Base-by-base conservation (phyloP, 2,113 vertebrate species). In the Bubo blakistoni region DNA sequence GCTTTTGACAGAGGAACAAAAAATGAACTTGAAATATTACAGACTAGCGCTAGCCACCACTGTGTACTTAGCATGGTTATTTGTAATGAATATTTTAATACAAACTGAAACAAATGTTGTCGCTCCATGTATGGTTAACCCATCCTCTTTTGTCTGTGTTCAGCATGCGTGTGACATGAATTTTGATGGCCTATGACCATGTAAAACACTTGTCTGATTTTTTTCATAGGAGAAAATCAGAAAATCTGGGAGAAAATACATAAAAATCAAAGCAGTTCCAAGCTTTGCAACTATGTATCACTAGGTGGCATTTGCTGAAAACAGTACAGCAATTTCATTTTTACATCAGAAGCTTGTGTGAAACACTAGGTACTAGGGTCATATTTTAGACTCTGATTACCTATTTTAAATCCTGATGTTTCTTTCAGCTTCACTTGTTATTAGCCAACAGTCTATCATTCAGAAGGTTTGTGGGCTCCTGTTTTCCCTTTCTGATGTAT, bases 231-330 rank as follows among this genome's bases (percentile, higher is more conserved):
- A 81, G 7, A 4, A 84, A 84, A 54, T 69, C 11, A 72, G 36
- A 73, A 82, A 79, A 61, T 54, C 30, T 80, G 49, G 11, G 10
- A 49, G 19, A 66, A 82, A 54, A 54, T 6, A 44, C 8, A 30
- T 61, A 62, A 52, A 88, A 79, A 46, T 25, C 36, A 67, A 44
- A 79, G 44, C 0, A 0, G 15, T 87, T 72, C 27, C 66, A 81
- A 85, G 65, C 47, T 79, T 65, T 94, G 27, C 92, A 87, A 1
- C 70, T 66, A 19, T 71, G 65, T 52, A 94, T 97, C 88, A 86
- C 94, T 93, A 97, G 92, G 51, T 96, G 95, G 95, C 92, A 96
- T 95, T 96, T 97, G 54, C 81, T 94, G 94, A 89, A 96, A 94
- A 88, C 62, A 79, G 83, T 74, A 83, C 19, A 72, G 65, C 54